Percentiles rank a stretch among this genome's conserved stretches.
These are phyloP conservation scores for Himalopsyche japonica DNA, from an alignment of 2,888 invertebrate species.

Conservation along the genomic window DNA sequence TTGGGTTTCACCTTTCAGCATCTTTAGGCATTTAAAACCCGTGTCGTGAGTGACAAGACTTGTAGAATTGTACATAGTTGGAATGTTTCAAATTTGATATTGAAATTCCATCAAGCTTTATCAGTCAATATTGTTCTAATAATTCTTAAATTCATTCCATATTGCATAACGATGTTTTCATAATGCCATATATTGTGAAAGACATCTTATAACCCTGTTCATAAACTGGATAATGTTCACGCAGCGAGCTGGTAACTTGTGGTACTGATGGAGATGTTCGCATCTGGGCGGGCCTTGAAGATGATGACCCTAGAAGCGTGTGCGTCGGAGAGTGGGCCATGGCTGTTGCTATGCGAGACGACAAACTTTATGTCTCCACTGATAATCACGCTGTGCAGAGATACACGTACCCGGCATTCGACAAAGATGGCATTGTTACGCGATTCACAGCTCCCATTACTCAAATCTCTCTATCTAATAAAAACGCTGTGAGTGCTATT, in stretches of 20 bases:
- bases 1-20: too few species aligned
- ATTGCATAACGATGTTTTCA: too few species aligned
- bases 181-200: not conserved
- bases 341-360: conserved; percentile 72
- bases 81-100: too few species aligned
- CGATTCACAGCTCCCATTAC: conserved; percentile 88
- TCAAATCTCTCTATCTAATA: conserved; percentile 71
- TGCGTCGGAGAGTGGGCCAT: conserved; percentile 84
- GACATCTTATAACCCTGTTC: not conserved
- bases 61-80: too few species aligned
- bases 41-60: too few species aligned
- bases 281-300: conserved; percentile 84
- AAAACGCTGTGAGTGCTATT: conserved; percentile 42
- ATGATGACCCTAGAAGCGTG: conserved; percentile 84
- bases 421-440: conserved; percentile 82
- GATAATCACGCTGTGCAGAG: conserved; percentile 86
- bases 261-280: conserved; percentile 92
- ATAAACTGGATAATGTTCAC: not conserved
- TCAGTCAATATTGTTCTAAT: too few species aligned
- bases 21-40: too few species aligned
- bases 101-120: too few species aligned
- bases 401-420: conserved; percentile 78
- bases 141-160: too few species aligned
- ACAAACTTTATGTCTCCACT: conserved; percentile 76
- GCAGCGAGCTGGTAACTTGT: conserved; percentile 78